Evolutionary conservation across 2,797 vertebrate species (phyloP).

Genomic region (Acanthornis magna): DNA sequence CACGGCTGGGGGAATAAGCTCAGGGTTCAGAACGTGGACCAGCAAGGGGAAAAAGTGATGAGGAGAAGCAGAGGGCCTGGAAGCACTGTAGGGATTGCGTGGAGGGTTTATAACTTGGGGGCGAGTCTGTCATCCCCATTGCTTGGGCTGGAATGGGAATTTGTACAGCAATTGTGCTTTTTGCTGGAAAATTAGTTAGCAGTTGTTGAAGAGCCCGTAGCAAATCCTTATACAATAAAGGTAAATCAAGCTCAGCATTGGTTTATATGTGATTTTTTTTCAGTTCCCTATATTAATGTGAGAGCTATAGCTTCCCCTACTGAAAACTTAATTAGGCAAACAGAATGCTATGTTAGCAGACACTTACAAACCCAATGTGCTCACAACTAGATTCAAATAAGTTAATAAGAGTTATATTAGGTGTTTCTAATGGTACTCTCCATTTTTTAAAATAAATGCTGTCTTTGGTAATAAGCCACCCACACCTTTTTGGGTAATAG

Average conservation of each 20-base stretch:
- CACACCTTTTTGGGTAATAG: slow-evolving; percentile 30
- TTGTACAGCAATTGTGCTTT: slow-evolving; percentile 12
- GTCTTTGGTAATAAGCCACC: slow-evolving; percentile 37
- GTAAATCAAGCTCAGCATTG: slow-evolving; percentile 56
- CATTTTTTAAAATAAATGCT: slow-evolving; percentile 15
- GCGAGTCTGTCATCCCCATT: not conserved
- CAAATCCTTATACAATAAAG: slow-evolving; percentile 50
- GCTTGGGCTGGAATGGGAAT: not conserved
- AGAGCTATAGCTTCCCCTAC: slow-evolving; percentile 40
- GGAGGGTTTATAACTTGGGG: not conserved
- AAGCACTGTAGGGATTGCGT: not conserved
- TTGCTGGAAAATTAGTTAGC: slow-evolving; percentile 47
- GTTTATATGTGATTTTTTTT: slow-evolving; percentile 27
- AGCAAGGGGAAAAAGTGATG: not conserved
- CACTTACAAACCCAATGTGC: slow-evolving; percentile 35
- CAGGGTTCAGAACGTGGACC: slow-evolving; percentile 52
- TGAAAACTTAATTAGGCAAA: slow-evolving; percentile 67
- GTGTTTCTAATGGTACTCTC: slow-evolving; percentile 57
- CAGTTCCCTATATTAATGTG: slow-evolving; percentile 27
- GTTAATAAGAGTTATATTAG: slow-evolving; percentile 61
- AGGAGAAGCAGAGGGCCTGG: not conserved
- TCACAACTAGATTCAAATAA: slow-evolving; percentile 41
- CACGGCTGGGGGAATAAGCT: slow-evolving; percentile 15
- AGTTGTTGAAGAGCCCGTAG: slow-evolving; percentile 20
- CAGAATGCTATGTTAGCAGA: slow-evolving; percentile 65